A percentile compares a stretch with the other conserved stretches of the same genome.
These are phyloP conservation scores for Cyrtorhinus lividipennis DNA, from an alignment of 1,140 invertebrate species.

Conservation along the genomic window DNA sequence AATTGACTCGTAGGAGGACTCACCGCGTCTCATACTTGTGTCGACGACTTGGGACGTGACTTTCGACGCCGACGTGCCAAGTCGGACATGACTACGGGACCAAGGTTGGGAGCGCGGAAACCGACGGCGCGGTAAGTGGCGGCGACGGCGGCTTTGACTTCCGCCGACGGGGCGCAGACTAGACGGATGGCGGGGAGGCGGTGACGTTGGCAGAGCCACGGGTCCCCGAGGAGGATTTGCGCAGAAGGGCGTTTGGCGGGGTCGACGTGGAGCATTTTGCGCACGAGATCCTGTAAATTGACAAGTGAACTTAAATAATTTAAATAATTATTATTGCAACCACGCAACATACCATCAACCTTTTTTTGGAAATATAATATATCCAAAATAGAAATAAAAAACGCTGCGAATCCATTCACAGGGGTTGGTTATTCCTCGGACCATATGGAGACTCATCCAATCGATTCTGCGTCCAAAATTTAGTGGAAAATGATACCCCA, in stretches of 20 bases:
- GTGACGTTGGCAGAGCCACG: slow-evolving; percentile 57
- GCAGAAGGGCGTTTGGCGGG: slow-evolving; percentile 74
- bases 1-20: neutral
- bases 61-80: slow-evolving; percentile 55
- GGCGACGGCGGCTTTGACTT: slow-evolving; percentile 29
- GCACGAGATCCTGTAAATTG: slow-evolving; percentile 51
- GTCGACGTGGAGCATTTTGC: slow-evolving; percentile 86
- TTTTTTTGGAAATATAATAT: too few relatives aligned
- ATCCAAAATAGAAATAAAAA: too few relatives aligned
- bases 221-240: slow-evolving; percentile 65
- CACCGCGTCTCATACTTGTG: slow-evolving; percentile 20
- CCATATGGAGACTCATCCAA: too few relatives aligned
- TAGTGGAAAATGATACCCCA: too few relatives aligned
- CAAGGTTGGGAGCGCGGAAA: slow-evolving; percentile 55
- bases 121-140: slow-evolving; percentile 73
- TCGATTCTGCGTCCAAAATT: too few relatives aligned
- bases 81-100: slow-evolving; percentile 72
- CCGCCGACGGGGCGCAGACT: slow-evolving; percentile 24
- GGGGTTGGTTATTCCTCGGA: too few relatives aligned
- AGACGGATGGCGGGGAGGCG: slow-evolving; percentile 37
- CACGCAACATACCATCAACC: too few relatives aligned
- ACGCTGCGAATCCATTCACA: too few relatives aligned
- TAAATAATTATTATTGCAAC: too few relatives aligned
- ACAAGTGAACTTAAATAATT: too few relatives aligned
- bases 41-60: slow-evolving; percentile 26